phyloP scores from a whole-genome alignment of 1,140 invertebrate species.

The Mya arenaria region DNA sequence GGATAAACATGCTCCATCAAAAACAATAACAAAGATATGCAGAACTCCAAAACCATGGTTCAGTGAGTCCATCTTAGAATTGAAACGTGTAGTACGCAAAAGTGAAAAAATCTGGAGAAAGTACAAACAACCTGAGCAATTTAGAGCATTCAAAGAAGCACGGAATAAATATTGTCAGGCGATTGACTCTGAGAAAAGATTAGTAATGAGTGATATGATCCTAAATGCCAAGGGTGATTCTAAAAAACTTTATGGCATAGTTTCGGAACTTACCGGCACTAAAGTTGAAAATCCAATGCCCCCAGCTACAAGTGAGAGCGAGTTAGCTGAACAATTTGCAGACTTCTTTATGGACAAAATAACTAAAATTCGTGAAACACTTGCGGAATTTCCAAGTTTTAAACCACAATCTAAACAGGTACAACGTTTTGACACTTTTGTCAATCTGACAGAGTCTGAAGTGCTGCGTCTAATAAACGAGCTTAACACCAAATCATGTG shows the following conservation, averaged over 20 bases:
- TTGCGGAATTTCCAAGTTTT: too few species aligned
- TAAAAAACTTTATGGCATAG: constrained; percentile 9
- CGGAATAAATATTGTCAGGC: too few species aligned
- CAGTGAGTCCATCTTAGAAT: constrained; percentile 8
- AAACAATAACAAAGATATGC: constrained; percentile 2
- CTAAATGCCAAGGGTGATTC: too few species aligned
- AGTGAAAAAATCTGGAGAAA: constrained; percentile 9
- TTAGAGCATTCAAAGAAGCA: not conserved
- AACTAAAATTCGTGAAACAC: too few species aligned
- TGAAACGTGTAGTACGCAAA: too few species aligned
- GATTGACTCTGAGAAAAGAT: constrained; percentile 20
- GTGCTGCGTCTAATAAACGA: too few species aligned
- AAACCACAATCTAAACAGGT: too few species aligned
- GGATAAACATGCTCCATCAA: constrained; percentile 4
- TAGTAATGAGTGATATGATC: constrained; percentile 23
- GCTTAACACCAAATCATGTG: too few species aligned
- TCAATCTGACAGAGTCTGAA: too few species aligned
- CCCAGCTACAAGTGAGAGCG: not conserved
- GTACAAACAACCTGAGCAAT: constrained; percentile 20
- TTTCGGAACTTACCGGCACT: constrained; percentile 13
- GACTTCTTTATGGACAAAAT: not conserved
- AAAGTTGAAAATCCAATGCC: constrained; percentile 4
- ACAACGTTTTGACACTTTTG: too few species aligned
- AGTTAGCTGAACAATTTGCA: too few species aligned
- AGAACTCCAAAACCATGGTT: constrained; percentile 16